Evolutionary conservation across 2,797 vertebrate genomes (phyloP).

Genomic region (Caiman crocodilus): DNA sequence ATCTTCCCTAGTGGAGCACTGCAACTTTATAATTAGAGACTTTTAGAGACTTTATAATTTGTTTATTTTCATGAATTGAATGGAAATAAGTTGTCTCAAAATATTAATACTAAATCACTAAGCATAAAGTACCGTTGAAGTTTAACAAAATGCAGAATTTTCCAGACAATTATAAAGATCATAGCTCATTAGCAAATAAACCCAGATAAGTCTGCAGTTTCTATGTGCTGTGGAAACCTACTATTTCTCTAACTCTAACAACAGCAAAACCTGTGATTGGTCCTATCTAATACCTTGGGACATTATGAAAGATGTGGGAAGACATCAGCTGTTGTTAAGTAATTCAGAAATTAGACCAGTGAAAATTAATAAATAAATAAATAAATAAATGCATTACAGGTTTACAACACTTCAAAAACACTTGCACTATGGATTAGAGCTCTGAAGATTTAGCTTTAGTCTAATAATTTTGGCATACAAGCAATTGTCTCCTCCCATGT

Average conservation of each 20-base stretch:
- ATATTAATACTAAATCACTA: not conserved
- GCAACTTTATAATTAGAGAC: no score
- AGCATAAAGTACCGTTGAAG: not conserved
- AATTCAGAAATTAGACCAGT: not conserved
- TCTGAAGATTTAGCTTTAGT: constrained; percentile 8
- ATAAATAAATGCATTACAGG: constrained; percentile 31
- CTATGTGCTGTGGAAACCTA: not conserved
- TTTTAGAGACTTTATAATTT: not conserved
- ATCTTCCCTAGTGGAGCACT: not conserved
- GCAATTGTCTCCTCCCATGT: constrained; percentile 25
- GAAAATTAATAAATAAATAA: not conserved
- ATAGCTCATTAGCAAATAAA: constrained; percentile 20
- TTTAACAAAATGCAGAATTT: constrained; percentile 43
- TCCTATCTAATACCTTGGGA: not conserved
- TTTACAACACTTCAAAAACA: constrained; percentile 1
- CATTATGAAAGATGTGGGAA: not conserved
- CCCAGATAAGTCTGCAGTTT: not conserved
- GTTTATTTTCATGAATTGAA: no score
- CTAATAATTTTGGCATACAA: not conserved
- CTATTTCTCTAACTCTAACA: not conserved
- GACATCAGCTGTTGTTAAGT: constrained; percentile 11
- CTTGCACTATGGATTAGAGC: not conserved
- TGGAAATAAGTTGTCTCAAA: no score
- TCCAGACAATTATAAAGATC: not conserved
- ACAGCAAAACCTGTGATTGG: not conserved